Percentiles rank a stretch among this genome's conserved stretches.
phyloP scores from a whole-genome alignment of 2,888 invertebrate species.

The Sialis fuliginosa region DNA sequence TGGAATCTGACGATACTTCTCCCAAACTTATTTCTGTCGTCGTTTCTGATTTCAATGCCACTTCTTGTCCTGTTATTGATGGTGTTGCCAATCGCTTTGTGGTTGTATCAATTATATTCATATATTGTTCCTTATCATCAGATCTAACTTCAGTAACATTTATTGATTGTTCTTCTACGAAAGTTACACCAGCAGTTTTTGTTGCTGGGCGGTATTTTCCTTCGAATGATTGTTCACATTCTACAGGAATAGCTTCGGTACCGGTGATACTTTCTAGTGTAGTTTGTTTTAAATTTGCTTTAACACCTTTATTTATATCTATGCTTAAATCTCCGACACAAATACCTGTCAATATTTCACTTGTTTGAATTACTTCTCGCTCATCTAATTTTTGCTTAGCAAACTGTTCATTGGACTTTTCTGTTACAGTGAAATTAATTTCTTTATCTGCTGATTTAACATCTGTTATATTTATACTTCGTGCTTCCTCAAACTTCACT shows the following conservation, averaged over 20 bases:
- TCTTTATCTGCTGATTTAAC: slow-evolving; percentile 30
- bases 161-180: slow-evolving; percentile 30
- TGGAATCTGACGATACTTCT: slow-evolving; percentile 6
- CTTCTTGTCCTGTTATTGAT: slow-evolving; percentile 22
- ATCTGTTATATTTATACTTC: slow-evolving; percentile 29
- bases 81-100: slow-evolving; percentile 20
- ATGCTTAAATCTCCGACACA: slow-evolving; percentile 11
- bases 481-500: slow-evolving; percentile 23
- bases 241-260: slow-evolving; percentile 1
- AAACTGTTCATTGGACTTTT: slow-evolving; percentile 19
- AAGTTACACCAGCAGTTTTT: slow-evolving; percentile 26
- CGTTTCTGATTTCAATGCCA: slow-evolving; percentile 21
- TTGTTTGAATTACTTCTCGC: slow-evolving; percentile 27
- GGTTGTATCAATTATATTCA: slow-evolving; percentile 14
- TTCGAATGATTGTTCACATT: slow-evolving; percentile 17
- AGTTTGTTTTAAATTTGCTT: slow-evolving; percentile 7
- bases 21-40: slow-evolving; percentile 9
- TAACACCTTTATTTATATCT: slow-evolving; percentile 7
- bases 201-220: slow-evolving; percentile 28
- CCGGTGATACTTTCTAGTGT: slow-evolving; percentile 8
- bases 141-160: slow-evolving; percentile 22
- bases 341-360: slow-evolving; percentile 16
- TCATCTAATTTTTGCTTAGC: slow-evolving; percentile 22
- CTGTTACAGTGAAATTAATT: slow-evolving; percentile 18
- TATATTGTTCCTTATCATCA: slow-evolving; percentile 20